Base-by-base conservation (phyloP, 2,888 invertebrate species). In the Liposcelis brunnea region DNA sequence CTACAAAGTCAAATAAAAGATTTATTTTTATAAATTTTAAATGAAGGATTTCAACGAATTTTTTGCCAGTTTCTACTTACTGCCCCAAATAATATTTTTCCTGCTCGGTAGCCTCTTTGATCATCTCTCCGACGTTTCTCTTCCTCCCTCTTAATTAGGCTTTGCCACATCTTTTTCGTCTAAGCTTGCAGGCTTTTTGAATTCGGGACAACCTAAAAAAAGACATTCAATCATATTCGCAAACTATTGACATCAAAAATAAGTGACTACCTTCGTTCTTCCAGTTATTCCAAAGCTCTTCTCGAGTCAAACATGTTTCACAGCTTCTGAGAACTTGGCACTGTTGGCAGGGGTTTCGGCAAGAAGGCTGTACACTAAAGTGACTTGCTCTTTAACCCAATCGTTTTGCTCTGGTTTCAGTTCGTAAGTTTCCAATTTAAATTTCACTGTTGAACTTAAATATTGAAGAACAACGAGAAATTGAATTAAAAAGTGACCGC, bases 231-330 rank as follows among this genome's bases (percentile, higher is more conserved):
- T n/a, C n/a, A n/a, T n/a, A n/a, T n/a, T n/a, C n/a, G n/a, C n/a
- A n/a, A n/a, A n/a, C n/a, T n/a, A n/a, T n/a, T n/a, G n/a, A n/a
- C n/a, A n/a, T n/a, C n/a, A n/a, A n/a, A n/a, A n/a, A n/a, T n/a
- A n/a, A n/a, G n/a, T n/a, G n/a, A n/a, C n/a, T n/a, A n/a, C n/a
- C 91, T 56, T 94, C 91, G 67, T 97, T 98, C 63, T 98, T 98
- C 98, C 98, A 98, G 48, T 74, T 74, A 60, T 91, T 95, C 98
- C 98, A 98, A 61, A 86, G 78, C 59, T 93, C 90, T 60, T 98
- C 97, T 35, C 94, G 69, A 55, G 75, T 64, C 12, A 97, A 59
- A 90, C 84, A 55, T 82, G 78, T 56, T 79, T 80, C 1, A 94
- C 86, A 48, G 83, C 80, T 55, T 79, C 74, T 0, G 85, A 77